Evolutionary conservation across 2,888 invertebrate genomes (phyloP), one percentile per base, ranked within the genome.

Genomic region (Eutolmus rufibarbis): DNA sequence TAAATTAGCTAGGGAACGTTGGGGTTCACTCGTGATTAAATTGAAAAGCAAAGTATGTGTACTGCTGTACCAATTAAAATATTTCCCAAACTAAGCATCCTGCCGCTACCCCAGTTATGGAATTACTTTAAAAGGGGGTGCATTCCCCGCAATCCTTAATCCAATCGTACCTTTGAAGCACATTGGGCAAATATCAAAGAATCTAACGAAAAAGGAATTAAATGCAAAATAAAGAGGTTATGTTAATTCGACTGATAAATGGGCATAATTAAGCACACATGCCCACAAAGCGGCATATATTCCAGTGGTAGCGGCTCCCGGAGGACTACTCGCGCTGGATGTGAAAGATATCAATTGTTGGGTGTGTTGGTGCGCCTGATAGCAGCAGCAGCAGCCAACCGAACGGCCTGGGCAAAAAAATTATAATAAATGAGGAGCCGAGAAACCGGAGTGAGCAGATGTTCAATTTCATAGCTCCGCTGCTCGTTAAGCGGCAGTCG

Each of bases 371-470:
- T 57, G 40, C 66, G 51, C 23, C 51, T 28, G 56, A 81, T 81
- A 81, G 78, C 40, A 43, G 46, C 37, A 37, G n/a, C 34, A 76
- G 76, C 34, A 43, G 82, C n/a, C 74, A 74, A 46, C 23, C 74
- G 74, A 23, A 37, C 31, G 37, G 51, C 23, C 66, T 31, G 34
- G 79, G 66, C 85, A 23, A 82, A 74, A 85, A 74, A 43, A 31
- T 46, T 85, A 51, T 74, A 85, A 85, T 85, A 85, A 84, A 85
- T 85, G 85, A 85, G 85, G 85, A 85, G 46, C 85, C 57, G 74
- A 23, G 40, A 46, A 87, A 87, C 87, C 77, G 84, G 87, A 84
- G 66, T 66, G 87, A 87, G 87, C 87, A 87, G 87, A 87, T 87
- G 87, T 87, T 87, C 87, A 87, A 87, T 84, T 84, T 87, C 87